Evolutionary conservation across 2,113 vertebrate species (phyloP).

Genomic region (Nicator chloris): DNA sequence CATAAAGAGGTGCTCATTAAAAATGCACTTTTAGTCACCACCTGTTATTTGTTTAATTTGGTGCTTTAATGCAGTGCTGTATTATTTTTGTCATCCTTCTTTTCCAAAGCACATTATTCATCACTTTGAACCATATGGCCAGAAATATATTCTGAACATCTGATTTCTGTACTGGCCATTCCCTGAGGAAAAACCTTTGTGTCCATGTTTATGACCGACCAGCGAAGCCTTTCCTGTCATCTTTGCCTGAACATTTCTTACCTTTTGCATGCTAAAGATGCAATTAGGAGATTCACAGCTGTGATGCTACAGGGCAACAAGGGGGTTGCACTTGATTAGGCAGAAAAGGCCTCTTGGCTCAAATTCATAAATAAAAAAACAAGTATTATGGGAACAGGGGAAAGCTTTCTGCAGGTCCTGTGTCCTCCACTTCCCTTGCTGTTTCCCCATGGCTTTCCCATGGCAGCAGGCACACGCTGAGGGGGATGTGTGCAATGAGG

Average conservation of each 20-base stretch:
- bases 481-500: rapidly evolving
- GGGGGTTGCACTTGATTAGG: neutral
- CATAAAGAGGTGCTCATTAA: constrained; percentile 7
- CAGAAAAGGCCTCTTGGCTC: neutral
- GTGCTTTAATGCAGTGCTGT: neutral
- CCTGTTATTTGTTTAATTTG: constrained; percentile 49
- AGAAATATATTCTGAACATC: constrained; percentile 7
- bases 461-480: rapidly evolving
- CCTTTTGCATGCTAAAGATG: neutral
- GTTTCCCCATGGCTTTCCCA: neutral
- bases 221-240: neutral
- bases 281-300: constrained; percentile 33
- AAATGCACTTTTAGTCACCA: constrained; percentile 32
- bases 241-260: neutral
- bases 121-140: constrained; percentile 31
- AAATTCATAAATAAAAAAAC: neutral
- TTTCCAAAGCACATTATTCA: constrained; percentile 26
- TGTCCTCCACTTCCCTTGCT: neutral
- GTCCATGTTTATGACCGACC: neutral
- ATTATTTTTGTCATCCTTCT: neutral
- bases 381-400: neutral
- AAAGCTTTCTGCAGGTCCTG: neutral
- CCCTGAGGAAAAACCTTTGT: neutral
- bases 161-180: constrained; percentile 25
- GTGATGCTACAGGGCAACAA: neutral